phyloP scores from a whole-genome alignment of 2,113 vertebrate species.

The Copsychus sechellarum region DNA sequence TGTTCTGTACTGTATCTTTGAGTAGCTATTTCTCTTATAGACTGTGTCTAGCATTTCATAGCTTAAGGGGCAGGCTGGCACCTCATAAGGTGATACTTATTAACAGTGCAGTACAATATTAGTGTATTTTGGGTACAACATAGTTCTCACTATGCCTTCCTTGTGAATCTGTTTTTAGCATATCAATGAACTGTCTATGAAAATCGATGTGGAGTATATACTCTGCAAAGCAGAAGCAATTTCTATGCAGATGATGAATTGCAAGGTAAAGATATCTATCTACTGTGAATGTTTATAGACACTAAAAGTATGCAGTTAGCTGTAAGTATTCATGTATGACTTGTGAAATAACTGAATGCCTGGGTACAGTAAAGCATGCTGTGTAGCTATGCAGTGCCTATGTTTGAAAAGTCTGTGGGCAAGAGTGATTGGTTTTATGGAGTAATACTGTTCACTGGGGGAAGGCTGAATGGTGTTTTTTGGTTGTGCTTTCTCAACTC shows the following conservation, averaged over 20 bases:
- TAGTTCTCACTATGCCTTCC: slow-evolving; percentile 37
- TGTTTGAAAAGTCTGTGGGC: neutral
- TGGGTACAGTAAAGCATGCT: neutral
- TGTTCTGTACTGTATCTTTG: neutral
- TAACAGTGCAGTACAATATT: neutral
- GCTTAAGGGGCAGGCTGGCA: neutral
- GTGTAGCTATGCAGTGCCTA: neutral
- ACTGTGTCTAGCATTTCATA: neutral
- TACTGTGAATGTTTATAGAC: neutral
- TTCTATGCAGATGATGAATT: slow-evolving; percentile 88
- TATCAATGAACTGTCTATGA: slow-evolving; percentile 97
- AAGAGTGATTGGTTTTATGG: neutral
- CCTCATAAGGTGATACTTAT: neutral
- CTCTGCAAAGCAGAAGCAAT: slow-evolving; percentile 92
- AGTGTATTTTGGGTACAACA: neutral
- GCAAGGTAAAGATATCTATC: slow-evolving; percentile 82
- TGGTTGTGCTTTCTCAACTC: neutral
- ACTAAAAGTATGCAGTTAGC: neutral
- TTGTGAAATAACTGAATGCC: neutral
- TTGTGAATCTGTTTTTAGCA: slow-evolving; percentile 82
- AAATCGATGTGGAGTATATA: slow-evolving; percentile 90
- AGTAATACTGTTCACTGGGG: neutral
- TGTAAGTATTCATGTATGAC: neutral
- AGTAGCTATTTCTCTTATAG: neutral
- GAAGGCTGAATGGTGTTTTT: neutral